A percentile compares a stretch with the other conserved stretches of the same genome.
phyloP scores from a whole-genome alignment of 1,140 invertebrate species.

The Diabrotica undecimpunctata region DNA sequence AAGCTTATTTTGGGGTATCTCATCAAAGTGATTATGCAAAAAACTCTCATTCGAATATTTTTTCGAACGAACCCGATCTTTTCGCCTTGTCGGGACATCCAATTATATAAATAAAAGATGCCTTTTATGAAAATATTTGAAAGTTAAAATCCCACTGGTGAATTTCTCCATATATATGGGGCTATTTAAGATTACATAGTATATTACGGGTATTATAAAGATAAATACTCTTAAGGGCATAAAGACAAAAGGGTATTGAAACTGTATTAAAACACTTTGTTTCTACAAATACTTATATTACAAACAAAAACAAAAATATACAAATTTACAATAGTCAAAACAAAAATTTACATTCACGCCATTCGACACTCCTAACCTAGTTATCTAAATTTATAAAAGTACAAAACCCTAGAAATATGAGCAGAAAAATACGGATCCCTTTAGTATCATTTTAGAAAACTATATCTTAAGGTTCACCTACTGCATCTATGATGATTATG shows the following conservation, averaged over 20 bases:
- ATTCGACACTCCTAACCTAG: neutral
- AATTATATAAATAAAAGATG: no score
- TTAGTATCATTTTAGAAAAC: conserved; percentile 14
- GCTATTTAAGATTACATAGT: no score
- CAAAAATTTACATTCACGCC: conserved; percentile 7
- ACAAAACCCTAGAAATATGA: conserved; percentile 44
- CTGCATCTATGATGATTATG: neutral
- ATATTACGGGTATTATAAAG: no score
- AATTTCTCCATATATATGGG: no score
- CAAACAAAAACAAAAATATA: conserved; percentile 23
- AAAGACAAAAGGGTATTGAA: neutral
- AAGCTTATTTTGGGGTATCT: no score
- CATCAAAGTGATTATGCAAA: no score
- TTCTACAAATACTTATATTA: conserved; percentile 23
- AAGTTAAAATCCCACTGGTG: no score
- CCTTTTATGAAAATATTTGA: no score
- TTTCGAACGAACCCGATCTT: no score
- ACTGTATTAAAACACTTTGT: conserved; percentile 4
- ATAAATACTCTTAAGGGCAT: no score
- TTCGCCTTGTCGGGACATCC: no score
- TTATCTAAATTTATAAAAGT: conserved; percentile 37
- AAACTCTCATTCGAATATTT: no score
- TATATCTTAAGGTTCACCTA: conserved; percentile 4
- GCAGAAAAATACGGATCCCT: conserved; percentile 39
- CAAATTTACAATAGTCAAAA: conserved; percentile 20